A percentile compares a stretch with the other conserved stretches of the same genome.
Evolutionary conservation across 2,113 vertebrate species (phyloP).

Genomic region (Turdus rufiventris): DNA sequence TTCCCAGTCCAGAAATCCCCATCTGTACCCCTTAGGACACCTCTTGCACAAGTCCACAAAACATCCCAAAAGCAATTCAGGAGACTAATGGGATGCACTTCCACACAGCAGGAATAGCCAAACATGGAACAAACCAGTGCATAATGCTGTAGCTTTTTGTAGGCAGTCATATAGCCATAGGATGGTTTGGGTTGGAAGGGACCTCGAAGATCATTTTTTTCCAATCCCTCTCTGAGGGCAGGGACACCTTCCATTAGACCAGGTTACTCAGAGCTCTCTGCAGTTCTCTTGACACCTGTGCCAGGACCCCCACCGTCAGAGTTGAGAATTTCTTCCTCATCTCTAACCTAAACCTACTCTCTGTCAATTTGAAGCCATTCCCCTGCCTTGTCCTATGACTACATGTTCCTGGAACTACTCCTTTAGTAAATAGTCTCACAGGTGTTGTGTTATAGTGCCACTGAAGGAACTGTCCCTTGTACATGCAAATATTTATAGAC

Average conservation of each 20-base stretch:
- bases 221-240: not conserved
- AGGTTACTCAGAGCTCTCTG: not conserved
- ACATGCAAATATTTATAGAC: not conserved
- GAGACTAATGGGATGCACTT: not conserved
- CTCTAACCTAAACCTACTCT: not conserved
- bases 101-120: not conserved
- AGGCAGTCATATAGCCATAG: not conserved
- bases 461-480: not conserved
- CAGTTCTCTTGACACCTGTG: not conserved
- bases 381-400: not conserved
- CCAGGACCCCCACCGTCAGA: not conserved
- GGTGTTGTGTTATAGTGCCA: too few species aligned
- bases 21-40: not conserved
- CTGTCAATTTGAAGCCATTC: not conserved
- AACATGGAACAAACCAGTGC: not conserved
- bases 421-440: not conserved
- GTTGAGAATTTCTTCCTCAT: accelerated
- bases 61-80: not conserved
- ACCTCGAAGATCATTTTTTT: not conserved
- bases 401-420: not conserved
- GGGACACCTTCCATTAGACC: not conserved
- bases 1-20: not conserved
- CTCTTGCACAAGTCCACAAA: not conserved
- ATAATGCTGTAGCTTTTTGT: not conserved
- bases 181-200: not conserved